phyloP scores from a whole-genome alignment of 2,113 vertebrate genomes.

The Holacanthus passer region DNA sequence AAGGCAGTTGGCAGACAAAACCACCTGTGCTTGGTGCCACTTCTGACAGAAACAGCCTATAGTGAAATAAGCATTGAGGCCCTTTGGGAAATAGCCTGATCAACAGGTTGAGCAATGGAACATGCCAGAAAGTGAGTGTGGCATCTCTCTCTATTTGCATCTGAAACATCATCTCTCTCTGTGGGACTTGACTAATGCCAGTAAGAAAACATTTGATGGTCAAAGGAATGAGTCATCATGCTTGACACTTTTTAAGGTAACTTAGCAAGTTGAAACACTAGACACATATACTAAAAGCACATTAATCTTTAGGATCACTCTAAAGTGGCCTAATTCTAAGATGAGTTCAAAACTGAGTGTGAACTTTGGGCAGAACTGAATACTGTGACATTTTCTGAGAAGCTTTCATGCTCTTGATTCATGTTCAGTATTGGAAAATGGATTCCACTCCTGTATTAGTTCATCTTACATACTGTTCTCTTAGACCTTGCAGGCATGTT shows the following conservation, averaged over 20 bases:
- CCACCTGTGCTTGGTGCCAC: conserved; percentile 11
- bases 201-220: conserved; percentile 36
- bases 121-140: conserved; percentile 52
- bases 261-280: conserved; percentile 6
- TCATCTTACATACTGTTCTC: not conserved
- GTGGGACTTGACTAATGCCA: conserved; percentile 48
- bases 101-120: conserved; percentile 75
- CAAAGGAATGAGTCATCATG: conserved; percentile 13
- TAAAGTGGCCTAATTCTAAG: not conserved
- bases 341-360: not conserved
- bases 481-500: conserved; percentile 29
- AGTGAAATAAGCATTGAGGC: conserved; percentile 47
- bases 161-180: conserved; percentile 67
- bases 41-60: conserved; percentile 37
- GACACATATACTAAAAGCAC: not conserved
- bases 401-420: not conserved
- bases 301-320: not conserved
- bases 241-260: conserved; percentile 14
- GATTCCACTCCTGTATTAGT: not conserved
- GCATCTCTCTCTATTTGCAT: conserved; percentile 43
- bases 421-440: not conserved
- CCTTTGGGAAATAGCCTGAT: conserved; percentile 63
- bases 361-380: not conserved
- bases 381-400: not conserved
- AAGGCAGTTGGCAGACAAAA: conserved; percentile 32